Percentiles rank a stretch among this genome's conserved stretches.
Evolutionary conservation across 2,888 invertebrate species (phyloP).

Genomic region (Zaprionus bogoriensis): DNA sequence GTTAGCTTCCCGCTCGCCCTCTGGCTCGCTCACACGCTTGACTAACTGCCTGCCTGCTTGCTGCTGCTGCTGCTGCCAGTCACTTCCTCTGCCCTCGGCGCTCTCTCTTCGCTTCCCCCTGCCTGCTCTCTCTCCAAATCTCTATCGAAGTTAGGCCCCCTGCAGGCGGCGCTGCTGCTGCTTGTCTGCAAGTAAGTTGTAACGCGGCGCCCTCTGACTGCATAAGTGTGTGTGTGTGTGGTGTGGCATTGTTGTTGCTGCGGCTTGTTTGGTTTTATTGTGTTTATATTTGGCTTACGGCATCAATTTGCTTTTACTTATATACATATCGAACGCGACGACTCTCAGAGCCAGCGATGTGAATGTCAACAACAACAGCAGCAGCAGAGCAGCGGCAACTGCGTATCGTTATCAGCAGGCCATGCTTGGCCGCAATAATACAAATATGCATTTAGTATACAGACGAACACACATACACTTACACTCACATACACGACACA

Average conservation of each 20-base stretch:
- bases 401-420: constrained; percentile 43
- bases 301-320: constrained; percentile 73
- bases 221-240: constrained; percentile 24
- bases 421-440: constrained; percentile 72
- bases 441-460: constrained; percentile 63
- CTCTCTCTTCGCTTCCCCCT: background rate
- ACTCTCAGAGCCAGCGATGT: constrained; percentile 26
- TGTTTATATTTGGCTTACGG: constrained; percentile 77
- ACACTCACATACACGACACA: constrained; percentile 9
- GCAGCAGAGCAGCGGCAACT: constrained; percentile 16
- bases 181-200: constrained; percentile 38
- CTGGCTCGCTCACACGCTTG: constrained; percentile 47
- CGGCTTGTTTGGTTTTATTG: constrained; percentile 77
- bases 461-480: constrained; percentile 8
- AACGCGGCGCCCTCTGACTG: constrained; percentile 47
- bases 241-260: constrained; percentile 63
- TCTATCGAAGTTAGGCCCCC: constrained; percentile 13
- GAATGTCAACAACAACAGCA: constrained; percentile 54
- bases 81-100: constrained; percentile 9
- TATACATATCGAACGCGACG: constrained; percentile 56
- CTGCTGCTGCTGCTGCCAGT: constrained; percentile 8
- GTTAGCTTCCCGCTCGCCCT: constrained; percentile 44
- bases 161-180: constrained; percentile 6
- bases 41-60: constrained; percentile 62
- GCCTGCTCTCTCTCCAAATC: background rate